phyloP scores from a whole-genome alignment of 2,888 invertebrate species.

The Stenodema calcarata region DNA sequence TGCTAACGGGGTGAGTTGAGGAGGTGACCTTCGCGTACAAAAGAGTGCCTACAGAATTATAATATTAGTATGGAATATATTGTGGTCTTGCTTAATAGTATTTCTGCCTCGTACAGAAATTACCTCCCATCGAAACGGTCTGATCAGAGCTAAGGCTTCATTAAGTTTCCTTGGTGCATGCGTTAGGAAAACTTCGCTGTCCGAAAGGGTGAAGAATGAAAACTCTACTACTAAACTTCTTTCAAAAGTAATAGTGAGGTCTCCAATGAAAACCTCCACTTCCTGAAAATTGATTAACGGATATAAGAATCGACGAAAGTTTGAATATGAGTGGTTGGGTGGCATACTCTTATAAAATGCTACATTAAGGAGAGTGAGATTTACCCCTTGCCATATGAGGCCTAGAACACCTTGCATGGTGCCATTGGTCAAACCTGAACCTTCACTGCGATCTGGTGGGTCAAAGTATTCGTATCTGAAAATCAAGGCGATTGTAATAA shows the following conservation, averaged over 20 bases:
- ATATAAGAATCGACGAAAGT: not conserved
- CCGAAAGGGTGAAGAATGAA: conserved; percentile 77
- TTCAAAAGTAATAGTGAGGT: conserved; percentile 77
- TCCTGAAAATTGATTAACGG: conserved; percentile 62
- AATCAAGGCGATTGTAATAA: too few species aligned
- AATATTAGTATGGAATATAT: too few species aligned
- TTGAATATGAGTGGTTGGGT: too few species aligned
- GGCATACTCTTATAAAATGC: too few species aligned
- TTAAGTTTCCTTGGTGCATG: conserved; percentile 76
- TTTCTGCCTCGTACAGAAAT: not conserved
- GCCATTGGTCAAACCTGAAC: conserved; percentile 69
- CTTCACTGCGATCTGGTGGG: conserved; percentile 76
- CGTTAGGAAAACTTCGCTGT: conserved; percentile 78
- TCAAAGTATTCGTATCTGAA: conserved; percentile 73
- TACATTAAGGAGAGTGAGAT: too few species aligned
- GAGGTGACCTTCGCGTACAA: too few species aligned
- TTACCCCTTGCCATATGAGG: conserved; percentile 72
- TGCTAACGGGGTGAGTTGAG: too few species aligned
- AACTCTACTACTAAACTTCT: conserved; percentile 76
- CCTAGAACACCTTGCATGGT: conserved; percentile 76
- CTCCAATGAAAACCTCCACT: conserved; percentile 77
- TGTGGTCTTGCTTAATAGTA: too few species aligned
- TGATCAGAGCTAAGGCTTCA: conserved; percentile 75
- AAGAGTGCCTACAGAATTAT: too few species aligned
- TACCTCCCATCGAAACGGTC: conserved; percentile 77